A percentile compares a stretch with the other conserved stretches of the same genome.
Evolutionary conservation across 2,888 invertebrate species (phyloP).

Genomic region (Cephus rjabovi): DNA sequence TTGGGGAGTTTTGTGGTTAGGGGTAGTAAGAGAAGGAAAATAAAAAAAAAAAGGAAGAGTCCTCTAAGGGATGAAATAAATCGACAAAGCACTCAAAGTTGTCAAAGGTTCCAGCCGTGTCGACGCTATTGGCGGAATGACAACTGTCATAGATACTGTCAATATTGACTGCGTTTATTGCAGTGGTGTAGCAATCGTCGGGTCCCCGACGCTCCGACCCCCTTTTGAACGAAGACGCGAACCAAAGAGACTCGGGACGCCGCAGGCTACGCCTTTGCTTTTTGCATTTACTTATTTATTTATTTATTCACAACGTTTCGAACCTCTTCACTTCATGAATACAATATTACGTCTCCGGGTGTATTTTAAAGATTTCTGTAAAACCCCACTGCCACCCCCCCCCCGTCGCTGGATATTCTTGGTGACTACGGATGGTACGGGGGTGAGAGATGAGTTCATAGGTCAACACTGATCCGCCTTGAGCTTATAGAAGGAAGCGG

Average conservation of each 20-base stretch:
- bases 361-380: constrained; percentile 21
- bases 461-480: not conserved
- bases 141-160: not conserved
- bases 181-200: not conserved
- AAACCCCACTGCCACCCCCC: not conserved
- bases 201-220: not conserved
- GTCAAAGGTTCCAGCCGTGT: constrained; percentile 52
- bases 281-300: constrained; percentile 39
- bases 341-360: constrained; percentile 41
- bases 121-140: constrained; percentile 10
- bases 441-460: not conserved
- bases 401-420: constrained; percentile 2
- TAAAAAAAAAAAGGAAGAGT: constrained; percentile 34
- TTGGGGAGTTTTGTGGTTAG: not conserved
- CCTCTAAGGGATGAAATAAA: constrained; percentile 60
- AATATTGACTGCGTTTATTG: not conserved
- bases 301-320: constrained; percentile 56
- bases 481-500: not conserved
- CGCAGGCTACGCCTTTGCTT: constrained; percentile 6
- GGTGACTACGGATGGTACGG: not conserved
- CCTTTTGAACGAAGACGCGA: not conserved
- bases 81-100: constrained; percentile 64
- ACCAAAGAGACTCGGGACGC: not conserved
- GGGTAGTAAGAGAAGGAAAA: constrained; percentile 25
- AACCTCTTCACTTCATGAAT: constrained; percentile 54